Evolutionary conservation across 2,888 invertebrate species (phyloP), one percentile per base, ranked within the genome.

Genomic region (Drosophila pseudotalamancana): DNA sequence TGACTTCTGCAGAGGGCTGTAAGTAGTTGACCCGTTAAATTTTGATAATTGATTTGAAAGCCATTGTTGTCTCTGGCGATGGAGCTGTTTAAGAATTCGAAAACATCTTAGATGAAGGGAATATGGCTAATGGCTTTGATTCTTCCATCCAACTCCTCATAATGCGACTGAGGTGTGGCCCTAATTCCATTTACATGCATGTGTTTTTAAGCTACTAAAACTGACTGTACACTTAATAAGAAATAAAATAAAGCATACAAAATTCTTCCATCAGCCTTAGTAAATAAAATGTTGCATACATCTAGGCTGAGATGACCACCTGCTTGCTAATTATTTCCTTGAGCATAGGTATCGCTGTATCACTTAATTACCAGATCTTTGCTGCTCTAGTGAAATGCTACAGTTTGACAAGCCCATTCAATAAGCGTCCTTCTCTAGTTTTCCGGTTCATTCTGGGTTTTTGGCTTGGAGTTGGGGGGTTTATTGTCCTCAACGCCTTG

Each of bases 11-110:
- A 18, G 18, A 46, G 63, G 31, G 19, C 60, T 48, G 45, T 12
- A 45, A 72, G 69, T 34, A 67, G 69, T 65, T 83, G 77, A 86
- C 56, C 67, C 77, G 77, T 86, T 67, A 82, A 86, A 82, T 84
- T 73, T 73, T 43, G 48, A 79, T 81, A 81, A 86, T 81, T 81
- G 78, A 71, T 75, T 75, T 35, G 43, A 37, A 35, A 46, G 53
- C 49, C 35, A 16, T 62, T 54, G 54, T 50, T 50, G 62, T 40
- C 62, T 48, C 12, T 9, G 31, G 6, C 51, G 51, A 48, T 53
- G 57, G 11, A 6, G 27, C 23, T 12, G 48, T 8, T 6, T 43
- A 2, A 9, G 14, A 32, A 27, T 32, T 8, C n/a, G n/a, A 16
- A 31, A 42, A 12, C 23, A 16, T 16, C 8, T 68, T 37, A 27